These are phyloP conservation scores for Metacarcinus magister DNA, from an alignment of 2,888 invertebrate species.

Conservation along the genomic window DNA sequence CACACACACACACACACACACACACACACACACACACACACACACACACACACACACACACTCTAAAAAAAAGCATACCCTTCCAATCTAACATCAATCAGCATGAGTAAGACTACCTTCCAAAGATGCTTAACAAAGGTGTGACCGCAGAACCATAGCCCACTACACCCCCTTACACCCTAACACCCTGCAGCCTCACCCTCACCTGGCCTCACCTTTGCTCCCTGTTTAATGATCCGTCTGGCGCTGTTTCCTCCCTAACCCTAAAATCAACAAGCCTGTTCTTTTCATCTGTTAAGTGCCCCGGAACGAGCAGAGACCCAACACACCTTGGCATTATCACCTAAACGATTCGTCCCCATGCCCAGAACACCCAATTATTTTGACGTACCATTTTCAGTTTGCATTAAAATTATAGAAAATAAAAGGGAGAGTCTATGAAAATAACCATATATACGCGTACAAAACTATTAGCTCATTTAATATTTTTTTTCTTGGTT, in stretches of 20 bases:
- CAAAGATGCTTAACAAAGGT: background rate
- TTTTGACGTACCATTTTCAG: background rate
- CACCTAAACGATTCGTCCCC: background rate
- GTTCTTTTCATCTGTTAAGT: slow-evolving; percentile 33
- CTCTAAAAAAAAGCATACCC: background rate
- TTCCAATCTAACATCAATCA: background rate
- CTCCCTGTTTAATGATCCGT: background rate
- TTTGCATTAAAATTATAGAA: too few relatives aligned
- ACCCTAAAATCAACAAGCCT: slow-evolving; percentile 19
- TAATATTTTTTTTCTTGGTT: too few relatives aligned
- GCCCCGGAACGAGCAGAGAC: slow-evolving; percentile 17
- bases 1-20: background rate
- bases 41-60: background rate
- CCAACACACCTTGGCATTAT: slow-evolving; percentile 2
- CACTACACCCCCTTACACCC: background rate
- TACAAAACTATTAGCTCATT: too few relatives aligned
- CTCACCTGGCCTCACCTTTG: slow-evolving; percentile 20
- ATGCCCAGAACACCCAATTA: background rate
- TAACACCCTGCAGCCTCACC: background rate
- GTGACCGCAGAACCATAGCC: background rate
- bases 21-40: slow-evolving; percentile 4
- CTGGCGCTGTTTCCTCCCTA: slow-evolving; percentile 1
- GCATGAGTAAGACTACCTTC: background rate
- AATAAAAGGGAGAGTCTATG: too few relatives aligned
- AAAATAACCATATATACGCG: too few relatives aligned